These are phyloP conservation scores for Poecilia velifera DNA, from an alignment of 2,797 vertebrate genomes.

Conservation along the genomic window DNA sequence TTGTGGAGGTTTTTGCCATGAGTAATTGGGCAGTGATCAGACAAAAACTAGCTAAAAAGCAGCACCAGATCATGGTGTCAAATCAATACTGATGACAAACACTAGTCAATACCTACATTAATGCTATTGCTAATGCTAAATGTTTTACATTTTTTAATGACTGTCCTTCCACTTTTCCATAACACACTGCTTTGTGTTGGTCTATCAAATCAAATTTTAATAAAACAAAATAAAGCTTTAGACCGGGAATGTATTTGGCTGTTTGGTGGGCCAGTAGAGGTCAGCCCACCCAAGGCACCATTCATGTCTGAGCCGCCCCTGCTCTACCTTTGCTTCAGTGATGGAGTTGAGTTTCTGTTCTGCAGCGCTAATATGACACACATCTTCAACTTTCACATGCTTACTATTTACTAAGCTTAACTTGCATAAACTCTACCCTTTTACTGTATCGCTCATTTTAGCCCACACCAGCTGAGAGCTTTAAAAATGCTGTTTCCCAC, in stretches of 20 bases:
- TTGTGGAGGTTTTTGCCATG: neutral
- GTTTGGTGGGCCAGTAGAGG: neutral
- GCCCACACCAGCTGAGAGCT: slow-evolving; percentile 5
- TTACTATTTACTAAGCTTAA: neutral
- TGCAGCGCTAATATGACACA: neutral
- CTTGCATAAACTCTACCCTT: neutral
- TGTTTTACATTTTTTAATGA: too few relatives aligned
- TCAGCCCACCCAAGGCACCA: neutral
- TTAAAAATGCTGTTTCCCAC: slow-evolving; percentile 4
- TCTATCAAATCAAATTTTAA: too few relatives aligned
- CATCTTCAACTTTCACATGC: neutral
- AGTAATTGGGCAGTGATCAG: neutral
- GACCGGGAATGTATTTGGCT: neutral
- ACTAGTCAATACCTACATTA: too few relatives aligned
- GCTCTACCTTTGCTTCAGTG: neutral
- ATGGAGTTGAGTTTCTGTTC: neutral
- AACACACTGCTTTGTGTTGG: too few relatives aligned
- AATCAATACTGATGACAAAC: too few relatives aligned
- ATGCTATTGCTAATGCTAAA: too few relatives aligned
- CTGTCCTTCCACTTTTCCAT: too few relatives aligned
- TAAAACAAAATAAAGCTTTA: too few relatives aligned
- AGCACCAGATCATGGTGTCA: neutral
- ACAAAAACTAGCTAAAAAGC: neutral
- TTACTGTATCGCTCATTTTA: neutral
- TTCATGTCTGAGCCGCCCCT: neutral